A percentile compares a stretch with the other conserved stretches of the same genome.
These are phyloP conservation scores for Dendrolimus kikuchii DNA, from an alignment of 1,140 invertebrate species.

Conservation along the genomic window DNA sequence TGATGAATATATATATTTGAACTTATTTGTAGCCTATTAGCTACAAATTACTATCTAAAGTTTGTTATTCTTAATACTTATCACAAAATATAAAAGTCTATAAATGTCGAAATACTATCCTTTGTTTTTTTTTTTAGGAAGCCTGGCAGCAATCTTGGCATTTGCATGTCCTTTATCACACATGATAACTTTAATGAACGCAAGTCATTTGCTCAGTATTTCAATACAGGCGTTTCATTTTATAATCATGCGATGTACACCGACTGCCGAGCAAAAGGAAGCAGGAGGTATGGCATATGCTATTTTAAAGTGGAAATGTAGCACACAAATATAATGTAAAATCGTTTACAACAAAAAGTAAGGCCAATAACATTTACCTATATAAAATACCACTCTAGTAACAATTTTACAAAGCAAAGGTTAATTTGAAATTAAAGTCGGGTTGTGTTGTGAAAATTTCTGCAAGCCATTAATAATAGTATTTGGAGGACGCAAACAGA, in stretches of 20 bases:
- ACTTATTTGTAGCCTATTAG: too few species aligned
- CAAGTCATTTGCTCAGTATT: constrained; percentile 63
- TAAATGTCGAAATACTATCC: neutral
- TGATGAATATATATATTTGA: too few species aligned
- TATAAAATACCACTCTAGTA: neutral
- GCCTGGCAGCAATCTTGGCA: constrained; percentile 76
- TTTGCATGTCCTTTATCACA: constrained; percentile 77
- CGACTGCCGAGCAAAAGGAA: constrained; percentile 59
- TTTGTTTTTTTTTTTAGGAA: constrained; percentile 63
- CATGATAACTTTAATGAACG: constrained; percentile 69
- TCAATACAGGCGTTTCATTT: constrained; percentile 61
- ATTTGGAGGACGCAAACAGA: neutral
- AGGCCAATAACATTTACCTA: neutral
- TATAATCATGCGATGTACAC: constrained; percentile 61
- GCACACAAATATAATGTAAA: neutral
- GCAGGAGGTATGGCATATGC: constrained; percentile 38
- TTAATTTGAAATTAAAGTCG: too few species aligned
- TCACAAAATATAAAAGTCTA: too few species aligned
- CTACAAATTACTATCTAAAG: too few species aligned
- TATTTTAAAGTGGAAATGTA: too few species aligned
- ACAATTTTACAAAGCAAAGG: too few species aligned
- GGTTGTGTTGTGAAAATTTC: too few species aligned
- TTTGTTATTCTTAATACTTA: too few species aligned
- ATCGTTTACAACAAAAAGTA: neutral
- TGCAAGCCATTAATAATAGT: too few species aligned